These are phyloP conservation scores for Ammospiza caudacuta DNA, from an alignment of 2,113 vertebrate species.

Conservation along the genomic window DNA sequence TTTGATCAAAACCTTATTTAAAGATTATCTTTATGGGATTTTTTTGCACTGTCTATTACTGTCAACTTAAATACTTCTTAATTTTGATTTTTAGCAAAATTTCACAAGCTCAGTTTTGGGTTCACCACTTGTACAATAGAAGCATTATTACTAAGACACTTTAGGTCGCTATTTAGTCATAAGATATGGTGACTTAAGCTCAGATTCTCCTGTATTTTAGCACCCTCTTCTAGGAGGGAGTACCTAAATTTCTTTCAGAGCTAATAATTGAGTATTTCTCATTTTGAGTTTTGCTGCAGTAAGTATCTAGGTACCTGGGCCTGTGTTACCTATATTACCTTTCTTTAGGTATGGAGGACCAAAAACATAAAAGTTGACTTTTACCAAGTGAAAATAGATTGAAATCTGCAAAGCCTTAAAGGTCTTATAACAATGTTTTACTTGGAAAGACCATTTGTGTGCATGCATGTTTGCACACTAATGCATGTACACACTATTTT, in stretches of 20 bases:
- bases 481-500: rapidly evolving
- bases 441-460: neutral
- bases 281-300: neutral
- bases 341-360: neutral
- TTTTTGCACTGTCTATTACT: neutral
- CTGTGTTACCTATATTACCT: neutral
- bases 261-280: neutral
- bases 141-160: neutral
- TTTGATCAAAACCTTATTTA: neutral
- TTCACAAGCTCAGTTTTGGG: neutral
- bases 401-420: neutral
- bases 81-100: neutral
- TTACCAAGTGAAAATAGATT: neutral
- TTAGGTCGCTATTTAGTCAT: neutral
- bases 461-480: rapidly evolving
- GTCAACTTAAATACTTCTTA: neutral
- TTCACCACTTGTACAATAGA: neutral
- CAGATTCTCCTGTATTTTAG: neutral
- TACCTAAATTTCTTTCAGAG: neutral
- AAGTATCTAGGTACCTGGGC: neutral
- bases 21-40: neutral
- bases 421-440: neutral
- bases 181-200: neutral
- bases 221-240: neutral
- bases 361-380: neutral